These are phyloP conservation scores for Campoplex nolae DNA, from an alignment of 2,888 invertebrate genomes.

Conservation along the genomic window DNA sequence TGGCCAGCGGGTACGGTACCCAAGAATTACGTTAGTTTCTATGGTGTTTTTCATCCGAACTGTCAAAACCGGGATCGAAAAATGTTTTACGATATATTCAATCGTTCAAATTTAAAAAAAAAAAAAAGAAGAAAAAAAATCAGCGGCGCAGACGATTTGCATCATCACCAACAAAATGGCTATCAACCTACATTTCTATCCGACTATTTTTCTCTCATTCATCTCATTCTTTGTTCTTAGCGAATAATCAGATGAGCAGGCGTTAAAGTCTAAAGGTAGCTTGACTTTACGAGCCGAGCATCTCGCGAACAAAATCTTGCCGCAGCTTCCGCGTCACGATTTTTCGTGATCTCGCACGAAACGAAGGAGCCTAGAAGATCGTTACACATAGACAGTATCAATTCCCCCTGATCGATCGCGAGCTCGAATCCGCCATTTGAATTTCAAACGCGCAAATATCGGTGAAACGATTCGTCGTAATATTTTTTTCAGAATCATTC, in stretches of 20 bases:
- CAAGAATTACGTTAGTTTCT: conserved; percentile 29
- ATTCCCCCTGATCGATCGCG: background rate
- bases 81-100: background rate
- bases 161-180: background rate
- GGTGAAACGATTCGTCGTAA: background rate
- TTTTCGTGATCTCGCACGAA: conserved; percentile 52
- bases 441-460: background rate
- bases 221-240: background rate
- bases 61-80: background rate
- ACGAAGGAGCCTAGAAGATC: conserved; percentile 12
- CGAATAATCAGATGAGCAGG: background rate
- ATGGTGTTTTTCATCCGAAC: background rate
- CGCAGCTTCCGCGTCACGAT: conserved; percentile 62
- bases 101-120: background rate
- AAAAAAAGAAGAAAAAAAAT: background rate
- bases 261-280: background rate
- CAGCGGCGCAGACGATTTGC: background rate
- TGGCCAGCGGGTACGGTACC: conserved; percentile 39
- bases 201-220: background rate
- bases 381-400: background rate
- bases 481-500: background rate
- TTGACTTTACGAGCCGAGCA: background rate
- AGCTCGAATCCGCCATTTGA: background rate
- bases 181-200: background rate
- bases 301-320: conserved; percentile 19